Conservation (phyloP, 2,888 invertebrate genomes). For the Apamea anceps region DNA sequence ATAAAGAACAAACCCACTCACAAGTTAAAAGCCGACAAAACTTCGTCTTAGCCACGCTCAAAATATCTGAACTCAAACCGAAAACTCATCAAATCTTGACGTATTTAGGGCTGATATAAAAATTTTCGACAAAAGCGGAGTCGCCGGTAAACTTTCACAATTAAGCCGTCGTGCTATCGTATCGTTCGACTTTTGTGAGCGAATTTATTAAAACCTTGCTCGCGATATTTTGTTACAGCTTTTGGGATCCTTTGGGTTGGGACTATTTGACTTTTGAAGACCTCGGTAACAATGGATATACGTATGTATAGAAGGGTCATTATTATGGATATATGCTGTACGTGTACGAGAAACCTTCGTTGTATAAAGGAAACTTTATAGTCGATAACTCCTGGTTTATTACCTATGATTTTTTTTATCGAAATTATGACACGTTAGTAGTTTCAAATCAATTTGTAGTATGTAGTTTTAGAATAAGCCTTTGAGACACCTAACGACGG, state of each 20-base stretch:
- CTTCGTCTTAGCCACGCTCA: constrained; percentile 45
- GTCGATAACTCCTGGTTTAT: not conserved
- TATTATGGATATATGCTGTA: not conserved
- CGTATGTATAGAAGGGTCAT: not conserved
- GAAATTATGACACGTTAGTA: not conserved
- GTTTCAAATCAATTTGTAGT: not conserved
- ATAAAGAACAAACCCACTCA: constrained; percentile 51
- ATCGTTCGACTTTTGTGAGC: constrained; percentile 65
- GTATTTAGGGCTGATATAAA: constrained; percentile 70
- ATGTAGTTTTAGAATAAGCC: not conserved
- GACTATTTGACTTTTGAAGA: constrained; percentile 55
- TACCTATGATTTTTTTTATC: not conserved
- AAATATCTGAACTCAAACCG: constrained; percentile 60
- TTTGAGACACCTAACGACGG: not conserved
- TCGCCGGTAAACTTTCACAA: constrained; percentile 76
- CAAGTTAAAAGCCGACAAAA: constrained; percentile 42
- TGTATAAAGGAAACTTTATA: not conserved
- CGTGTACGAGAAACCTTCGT: not conserved
- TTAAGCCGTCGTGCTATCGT: constrained; percentile 70
- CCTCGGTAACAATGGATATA: constrained; percentile 6
- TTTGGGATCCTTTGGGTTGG: constrained; percentile 47
- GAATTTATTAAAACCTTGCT: constrained; percentile 76
- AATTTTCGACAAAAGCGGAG: constrained; percentile 71
- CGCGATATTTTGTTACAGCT: constrained; percentile 69
- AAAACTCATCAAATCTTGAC: constrained; percentile 70